Evolutionary conservation across 1,140 invertebrate species (phyloP).

Genomic region (Drosophila miranda): DNA sequence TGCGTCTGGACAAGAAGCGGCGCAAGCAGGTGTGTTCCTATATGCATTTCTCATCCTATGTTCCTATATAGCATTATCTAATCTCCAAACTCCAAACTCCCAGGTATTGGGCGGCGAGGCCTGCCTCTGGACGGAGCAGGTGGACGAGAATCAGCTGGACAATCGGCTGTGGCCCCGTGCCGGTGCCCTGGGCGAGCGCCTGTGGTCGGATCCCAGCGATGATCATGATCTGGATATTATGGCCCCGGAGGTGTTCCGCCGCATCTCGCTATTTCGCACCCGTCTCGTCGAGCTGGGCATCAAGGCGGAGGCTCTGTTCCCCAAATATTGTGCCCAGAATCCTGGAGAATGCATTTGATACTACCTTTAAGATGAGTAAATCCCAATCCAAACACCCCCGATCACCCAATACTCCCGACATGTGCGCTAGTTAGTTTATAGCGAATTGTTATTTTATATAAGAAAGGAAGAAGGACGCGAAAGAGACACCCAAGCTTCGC

Average conservation of each 20-base stretch:
- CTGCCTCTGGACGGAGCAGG: slow-evolving; percentile 88
- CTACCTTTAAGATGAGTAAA: slow-evolving; percentile 63
- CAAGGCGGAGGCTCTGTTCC: slow-evolving; percentile 87
- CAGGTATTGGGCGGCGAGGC: slow-evolving; percentile 86
- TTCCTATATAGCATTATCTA: not conserved
- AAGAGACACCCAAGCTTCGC: slow-evolving; percentile 36
- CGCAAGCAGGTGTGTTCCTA: slow-evolving; percentile 62
- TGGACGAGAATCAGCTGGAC: slow-evolving; percentile 85
- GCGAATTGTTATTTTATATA: slow-evolving; percentile 76
- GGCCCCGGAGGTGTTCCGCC: slow-evolving; percentile 73
- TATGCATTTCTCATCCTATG: not conserved
- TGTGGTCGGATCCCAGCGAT: slow-evolving; percentile 81
- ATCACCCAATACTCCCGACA: slow-evolving; percentile 23
- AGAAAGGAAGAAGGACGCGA: slow-evolving; percentile 22
- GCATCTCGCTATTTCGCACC: slow-evolving; percentile 82
- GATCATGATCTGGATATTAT: slow-evolving; percentile 75
- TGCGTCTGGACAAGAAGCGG: slow-evolving; percentile 73
- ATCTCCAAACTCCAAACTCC: not conserved
- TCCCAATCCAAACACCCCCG: slow-evolving; percentile 6
- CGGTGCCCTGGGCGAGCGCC: slow-evolving; percentile 86
- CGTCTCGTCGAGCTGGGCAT: slow-evolving; percentile 85
- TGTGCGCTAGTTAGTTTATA: slow-evolving; percentile 75
- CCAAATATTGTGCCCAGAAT: slow-evolving; percentile 88
- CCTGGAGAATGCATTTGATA: slow-evolving; percentile 83
- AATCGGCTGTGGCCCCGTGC: slow-evolving; percentile 88